Base-by-base conservation (phyloP, 2,797 vertebrate genomes). In the Serranus cabrilla region DNA sequence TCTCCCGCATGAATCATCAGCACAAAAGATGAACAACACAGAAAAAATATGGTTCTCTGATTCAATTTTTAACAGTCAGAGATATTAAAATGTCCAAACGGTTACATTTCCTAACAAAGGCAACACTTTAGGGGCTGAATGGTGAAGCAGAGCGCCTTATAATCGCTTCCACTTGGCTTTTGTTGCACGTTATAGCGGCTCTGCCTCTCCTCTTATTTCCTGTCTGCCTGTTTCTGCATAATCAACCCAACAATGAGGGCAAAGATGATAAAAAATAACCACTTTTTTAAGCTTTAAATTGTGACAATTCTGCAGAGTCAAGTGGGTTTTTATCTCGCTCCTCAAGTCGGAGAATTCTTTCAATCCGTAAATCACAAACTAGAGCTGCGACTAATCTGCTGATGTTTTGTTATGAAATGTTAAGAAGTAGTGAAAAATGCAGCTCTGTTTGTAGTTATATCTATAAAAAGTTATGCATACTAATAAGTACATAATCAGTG, bases 1-100 rank as follows among this genome's bases (percentile, higher is more conserved):
- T 71, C 58, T 71, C 71, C 47, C 39, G 0, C 63, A 69, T 61
- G 74, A 76, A 49, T 80, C 40, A 25, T 56, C 62, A 37, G 39
- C 1, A 31, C 25, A 54, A 56, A 60, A 59, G n/a, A 81, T 31
- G 12, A 74, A 18, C 34, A 63, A 40, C 8, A 2, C 3, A 3
- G 9, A n/a, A 46, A 60, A 12, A 1, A 43, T 65, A 4, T 20
- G 49, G 10, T 42, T 69, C 21, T 71, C 25, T 50, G 40, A 63
- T 66, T 3, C 0, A 13, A 47, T 2, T 34, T 34, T 34, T 34
- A 34, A 5, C 9, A 45, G 23, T 31, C 6, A 11, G n/a, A 47
- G 31, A 47, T 50, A 40, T 11, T 11, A 40, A 2, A 40, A 12
- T 40, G 39, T 40, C 12, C 11, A 40, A 13, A 34, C 5, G 6